phyloP scores from a whole-genome alignment of 2,888 invertebrate genomes.

The Blastobasis lacticolella region DNA sequence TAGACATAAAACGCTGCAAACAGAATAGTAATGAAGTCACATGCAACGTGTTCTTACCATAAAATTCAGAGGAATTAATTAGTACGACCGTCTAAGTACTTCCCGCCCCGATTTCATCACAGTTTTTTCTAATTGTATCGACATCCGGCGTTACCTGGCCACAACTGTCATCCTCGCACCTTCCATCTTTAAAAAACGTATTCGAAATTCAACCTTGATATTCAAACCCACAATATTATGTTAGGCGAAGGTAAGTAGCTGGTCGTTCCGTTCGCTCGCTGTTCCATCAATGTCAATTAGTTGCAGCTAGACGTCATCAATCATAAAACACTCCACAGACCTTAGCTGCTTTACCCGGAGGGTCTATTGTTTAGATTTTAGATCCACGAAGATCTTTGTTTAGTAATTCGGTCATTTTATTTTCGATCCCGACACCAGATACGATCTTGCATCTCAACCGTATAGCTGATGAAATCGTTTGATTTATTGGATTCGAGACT shows the following conservation, averaged over 20 bases:
- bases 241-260: constrained; percentile 18
- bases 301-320: constrained; percentile 63
- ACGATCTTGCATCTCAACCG: background rate
- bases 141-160: constrained; percentile 21
- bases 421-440: background rate
- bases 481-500: background rate
- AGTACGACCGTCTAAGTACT: too few relatives aligned
- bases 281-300: constrained; percentile 74
- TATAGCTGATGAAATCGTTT: background rate
- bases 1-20: too few relatives aligned
- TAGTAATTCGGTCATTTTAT: constrained; percentile 3
- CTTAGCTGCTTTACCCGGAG: constrained; percentile 39
- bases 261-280: constrained; percentile 38
- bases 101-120: too few relatives aligned
- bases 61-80: too few relatives aligned
- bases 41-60: too few relatives aligned
- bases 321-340: constrained; percentile 46
- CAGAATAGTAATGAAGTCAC: too few relatives aligned
- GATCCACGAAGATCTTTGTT: constrained; percentile 21
- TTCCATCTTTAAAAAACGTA: background rate
- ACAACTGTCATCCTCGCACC: background rate
- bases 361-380: constrained; percentile 51
- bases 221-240: background rate
- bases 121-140: constrained; percentile 21
- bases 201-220: constrained; percentile 15